Evolutionary conservation across 64 coral and sea anemone species (phyloP).

Genomic region (Actinia equina): DNA sequence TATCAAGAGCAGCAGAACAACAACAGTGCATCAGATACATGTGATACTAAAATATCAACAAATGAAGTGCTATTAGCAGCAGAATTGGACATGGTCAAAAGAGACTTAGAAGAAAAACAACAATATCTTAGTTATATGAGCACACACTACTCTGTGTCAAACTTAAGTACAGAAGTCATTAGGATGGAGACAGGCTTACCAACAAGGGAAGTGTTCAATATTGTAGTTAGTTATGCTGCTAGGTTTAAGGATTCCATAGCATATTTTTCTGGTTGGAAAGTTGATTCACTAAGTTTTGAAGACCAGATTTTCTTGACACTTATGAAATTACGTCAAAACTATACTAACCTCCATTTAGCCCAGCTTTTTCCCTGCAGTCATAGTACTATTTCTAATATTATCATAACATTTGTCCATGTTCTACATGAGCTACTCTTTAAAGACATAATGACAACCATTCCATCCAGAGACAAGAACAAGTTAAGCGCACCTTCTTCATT

Average conservation of each 20-base stretch:
- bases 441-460: slow-evolving; percentile 43
- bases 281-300: slow-evolving; percentile 31
- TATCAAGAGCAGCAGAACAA: background rate
- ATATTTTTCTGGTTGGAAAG: slow-evolving; percentile 34
- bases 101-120: background rate
- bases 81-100: slow-evolving; percentile 4
- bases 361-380: slow-evolving; percentile 37
- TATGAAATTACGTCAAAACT: slow-evolving; percentile 52
- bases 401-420: slow-evolving; percentile 48
- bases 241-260: slow-evolving; percentile 12
- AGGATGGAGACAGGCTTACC: slow-evolving; percentile 29
- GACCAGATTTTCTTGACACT: slow-evolving; percentile 48
- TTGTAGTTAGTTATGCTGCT: slow-evolving; percentile 8
- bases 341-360: slow-evolving; percentile 41
- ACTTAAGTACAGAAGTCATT: background rate
- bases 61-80: slow-evolving; percentile 3
- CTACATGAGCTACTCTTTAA: slow-evolving; percentile 26
- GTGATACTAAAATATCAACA: background rate
- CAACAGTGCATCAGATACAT: background rate
- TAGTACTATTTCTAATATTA: slow-evolving; percentile 43
- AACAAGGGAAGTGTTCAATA: slow-evolving; percentile 22
- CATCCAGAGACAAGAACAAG: slow-evolving; percentile 40
- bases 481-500: slow-evolving; percentile 34
- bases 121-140: background rate
- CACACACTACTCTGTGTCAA: slow-evolving; percentile 6